Base-by-base conservation (phyloP, 2,797 vertebrate genomes). In the Propithecus perrieri region DNA sequence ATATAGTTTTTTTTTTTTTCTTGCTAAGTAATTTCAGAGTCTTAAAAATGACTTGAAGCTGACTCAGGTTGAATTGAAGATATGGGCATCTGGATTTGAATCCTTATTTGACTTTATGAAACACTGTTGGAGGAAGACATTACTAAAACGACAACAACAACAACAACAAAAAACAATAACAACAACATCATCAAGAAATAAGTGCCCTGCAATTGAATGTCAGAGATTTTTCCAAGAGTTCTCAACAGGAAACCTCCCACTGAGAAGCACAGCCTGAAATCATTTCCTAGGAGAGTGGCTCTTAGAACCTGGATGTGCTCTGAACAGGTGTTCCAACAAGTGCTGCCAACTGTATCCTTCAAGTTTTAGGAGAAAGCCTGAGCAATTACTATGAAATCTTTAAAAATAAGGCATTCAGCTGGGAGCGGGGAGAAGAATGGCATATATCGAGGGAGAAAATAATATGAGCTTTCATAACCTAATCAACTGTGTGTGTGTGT, bases 261-360 rank as follows among this genome's bases (percentile, higher is more conserved):
- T 76, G 95, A 38, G 95, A 96, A 89, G 46, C 72, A 69, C 84
- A 96, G 69, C n/a, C 89, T 96, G 96, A 95, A 95, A 85, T 97
- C 86, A 65, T 74, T 92, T 93, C 93, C 93, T 95, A 24, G 24
- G 85, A 97, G 95, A 95, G 61, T 22, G 35, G 50, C 78, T 96
- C 93, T 97, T 46, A 95, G 79, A 94, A 81, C 75, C 80, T 88
- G 50, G 38, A 57, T 75, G 41, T 69, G 89, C n/a, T 78, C 72
- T 71, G 96, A 97, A 89, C 96, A 98, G 96, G 97, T 98, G 94
- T 93, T 95, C 35, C 24, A 46, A 61, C 5, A 76, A 97, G 94
- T 33, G 74, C 80, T 90, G 91, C 96, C 95, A 95, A 97, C 89
- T 95, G 91, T 33, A 94, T 83, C 55, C 85, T 94, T 94, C 76